Base-by-base conservation (phyloP, 2,113 vertebrate species). In the Megaceryle torquata region DNA sequence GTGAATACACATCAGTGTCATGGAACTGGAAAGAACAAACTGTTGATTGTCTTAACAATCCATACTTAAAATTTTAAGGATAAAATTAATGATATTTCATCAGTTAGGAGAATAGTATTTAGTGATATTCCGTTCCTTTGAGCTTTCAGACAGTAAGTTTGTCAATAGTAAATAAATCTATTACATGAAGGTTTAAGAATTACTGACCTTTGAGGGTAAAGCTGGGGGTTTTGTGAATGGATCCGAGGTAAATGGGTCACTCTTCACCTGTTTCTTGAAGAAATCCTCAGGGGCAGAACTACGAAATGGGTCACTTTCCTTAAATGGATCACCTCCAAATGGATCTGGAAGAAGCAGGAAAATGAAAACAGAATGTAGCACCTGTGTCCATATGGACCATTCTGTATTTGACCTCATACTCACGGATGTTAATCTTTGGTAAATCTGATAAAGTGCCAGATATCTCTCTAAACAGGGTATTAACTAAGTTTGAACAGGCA, bases 281-380 rank as follows among this genome's bases (percentile, higher is more conserved):
- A 99, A 99, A 96, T 99, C 99, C 21, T 99, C 99, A 4, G 98
- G 97, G 13, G 98, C 98, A 26, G 98, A 96, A 18, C 97, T 97
- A 69, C 97, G 98, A 97, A 99, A 99, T 0, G 99, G 99, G 93
- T 99, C 99, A 1, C 98, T 98, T 96, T 99, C 99, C 97, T 99
- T 99, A 95, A 99, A 99, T 0, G 99, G 99, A 88, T 99, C 99
- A 21, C 98, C 99, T 51, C 99, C 99, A 75, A 99, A 99, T 1
- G 99, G 99, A 98, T 99, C 99, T 99, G 91, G 39, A 20, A 68
- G 24, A 19, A 78, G 10, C 6, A 60, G 6, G 17, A 43, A 22
- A 60, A 87, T 21, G 59, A 28, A 67, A 90, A 48, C 0, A 51
- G 12, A 70, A 48, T 7, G 44, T 7, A 82, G 53, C 24, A 61